These are phyloP conservation scores for Atractosteus spatula DNA, from an alignment of 2,113 vertebrate genomes.

Conservation along the genomic window DNA sequence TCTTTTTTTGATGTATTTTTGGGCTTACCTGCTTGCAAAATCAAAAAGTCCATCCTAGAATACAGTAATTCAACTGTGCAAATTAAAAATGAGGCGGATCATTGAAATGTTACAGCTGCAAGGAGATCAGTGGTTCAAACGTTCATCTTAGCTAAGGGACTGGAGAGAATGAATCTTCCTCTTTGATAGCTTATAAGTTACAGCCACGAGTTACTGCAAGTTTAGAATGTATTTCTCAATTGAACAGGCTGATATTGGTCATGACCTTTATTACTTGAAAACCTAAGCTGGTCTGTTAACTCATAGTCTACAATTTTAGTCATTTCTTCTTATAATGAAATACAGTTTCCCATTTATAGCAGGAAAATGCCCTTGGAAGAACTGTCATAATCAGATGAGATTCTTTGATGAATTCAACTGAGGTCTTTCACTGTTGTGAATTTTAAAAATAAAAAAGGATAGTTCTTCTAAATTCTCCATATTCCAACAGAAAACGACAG, in stretches of 20 bases:
- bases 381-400: neutral
- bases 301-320: neutral
- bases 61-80: too few species aligned
- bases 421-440: too few species aligned
- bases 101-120: too few species aligned
- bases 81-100: too few species aligned
- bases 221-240: neutral
- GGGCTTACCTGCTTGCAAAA: too few species aligned
- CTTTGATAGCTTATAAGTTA: neutral
- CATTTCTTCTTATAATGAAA: neutral
- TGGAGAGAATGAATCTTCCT: neutral
- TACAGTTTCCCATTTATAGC: neutral
- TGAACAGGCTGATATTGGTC: neutral
- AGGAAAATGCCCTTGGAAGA: neutral
- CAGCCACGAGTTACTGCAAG: neutral
- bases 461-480: too few species aligned
- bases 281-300: neutral
- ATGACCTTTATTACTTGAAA: neutral
- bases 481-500: too few species aligned
- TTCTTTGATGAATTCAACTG: neutral
- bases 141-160: too few species aligned
- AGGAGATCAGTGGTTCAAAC: too few species aligned
- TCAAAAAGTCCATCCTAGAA: too few species aligned
- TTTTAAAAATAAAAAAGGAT: too few species aligned
- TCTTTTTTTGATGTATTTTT: too few species aligned